Evolutionary conservation across 2,113 vertebrate species (phyloP).

Genomic region (Etheostoma cragini): DNA sequence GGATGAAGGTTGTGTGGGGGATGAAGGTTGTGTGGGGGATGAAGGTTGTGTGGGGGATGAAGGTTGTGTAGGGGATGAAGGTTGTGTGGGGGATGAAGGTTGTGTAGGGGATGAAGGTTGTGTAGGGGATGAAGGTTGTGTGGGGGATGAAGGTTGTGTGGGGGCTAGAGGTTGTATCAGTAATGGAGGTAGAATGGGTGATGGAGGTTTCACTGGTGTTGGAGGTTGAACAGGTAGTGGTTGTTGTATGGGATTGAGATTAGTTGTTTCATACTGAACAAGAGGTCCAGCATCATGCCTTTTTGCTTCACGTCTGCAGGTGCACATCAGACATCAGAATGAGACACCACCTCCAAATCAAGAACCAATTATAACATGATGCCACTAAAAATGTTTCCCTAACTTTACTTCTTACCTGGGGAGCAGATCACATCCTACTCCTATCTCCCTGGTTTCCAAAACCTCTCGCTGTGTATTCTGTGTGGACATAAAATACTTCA

Average conservation of each 20-base stretch:
- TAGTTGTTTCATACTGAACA: conserved; percentile 42
- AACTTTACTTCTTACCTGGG: conserved; percentile 85
- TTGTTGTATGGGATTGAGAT: conserved; percentile 42
- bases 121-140: neutral
- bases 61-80: neutral
- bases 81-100: neutral
- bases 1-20: neutral
- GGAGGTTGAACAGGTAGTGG: conserved; percentile 22
- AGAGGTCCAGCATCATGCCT: conserved; percentile 49
- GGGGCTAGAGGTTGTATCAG: neutral
- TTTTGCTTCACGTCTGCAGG: conserved; percentile 68
- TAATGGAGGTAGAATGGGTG: neutral
- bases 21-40: neutral
- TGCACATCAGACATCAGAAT: conserved; percentile 61
- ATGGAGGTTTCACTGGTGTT: conserved; percentile 19
- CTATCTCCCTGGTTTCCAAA: conserved; percentile 89
- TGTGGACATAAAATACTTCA: conserved; percentile 93
- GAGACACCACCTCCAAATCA: conserved; percentile 30
- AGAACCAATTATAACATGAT: conserved; percentile 16
- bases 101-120: neutral
- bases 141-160: neutral
- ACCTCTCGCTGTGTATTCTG: conserved; percentile 76
- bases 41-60: neutral
- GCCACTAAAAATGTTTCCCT: neutral
- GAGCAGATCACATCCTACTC: conserved; percentile 89